phyloP scores from a whole-genome alignment of 2,888 invertebrate genomes.

The Magallana nippona region DNA sequence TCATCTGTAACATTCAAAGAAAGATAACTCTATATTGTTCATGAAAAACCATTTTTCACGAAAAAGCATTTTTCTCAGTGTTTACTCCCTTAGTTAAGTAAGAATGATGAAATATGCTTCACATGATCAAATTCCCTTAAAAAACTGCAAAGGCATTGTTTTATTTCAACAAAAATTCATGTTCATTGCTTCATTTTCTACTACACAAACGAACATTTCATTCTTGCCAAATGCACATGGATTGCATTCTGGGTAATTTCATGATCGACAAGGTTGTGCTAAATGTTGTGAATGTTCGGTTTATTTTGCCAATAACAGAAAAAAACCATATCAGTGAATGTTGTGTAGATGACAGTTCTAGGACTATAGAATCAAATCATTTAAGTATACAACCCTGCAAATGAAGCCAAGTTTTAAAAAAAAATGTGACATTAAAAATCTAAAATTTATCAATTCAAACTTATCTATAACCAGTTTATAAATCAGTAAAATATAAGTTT shows the following conservation, averaged over 20 bases:
- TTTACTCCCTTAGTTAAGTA: no score
- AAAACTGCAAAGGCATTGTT: no score
- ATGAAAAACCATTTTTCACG: no score
- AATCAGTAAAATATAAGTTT: no score
- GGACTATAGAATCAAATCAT: not conserved
- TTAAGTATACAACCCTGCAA: not conserved
- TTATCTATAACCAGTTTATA: no score
- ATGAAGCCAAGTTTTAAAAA: not conserved
- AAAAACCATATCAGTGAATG: constrained; percentile 12
- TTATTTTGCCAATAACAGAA: not conserved
- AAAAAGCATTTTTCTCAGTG: no score
- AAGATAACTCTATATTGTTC: no score
- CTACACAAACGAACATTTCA: constrained; percentile 5
- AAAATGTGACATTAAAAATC: not conserved
- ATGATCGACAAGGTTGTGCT: constrained; percentile 16
- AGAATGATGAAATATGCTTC: no score
- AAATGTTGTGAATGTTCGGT: not conserved
- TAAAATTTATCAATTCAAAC: no score
- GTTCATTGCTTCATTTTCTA: not conserved
- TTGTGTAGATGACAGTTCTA: not conserved
- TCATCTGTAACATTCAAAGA: no score
- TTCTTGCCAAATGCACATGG: constrained; percentile 20
- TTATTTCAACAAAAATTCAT: not conserved
- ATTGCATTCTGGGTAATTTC: not conserved
- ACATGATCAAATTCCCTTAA: no score